Evolutionary conservation across 2,113 vertebrate genomes (phyloP), one percentile per base, ranked within the genome.

Genomic region (Seriola dumerili): DNA sequence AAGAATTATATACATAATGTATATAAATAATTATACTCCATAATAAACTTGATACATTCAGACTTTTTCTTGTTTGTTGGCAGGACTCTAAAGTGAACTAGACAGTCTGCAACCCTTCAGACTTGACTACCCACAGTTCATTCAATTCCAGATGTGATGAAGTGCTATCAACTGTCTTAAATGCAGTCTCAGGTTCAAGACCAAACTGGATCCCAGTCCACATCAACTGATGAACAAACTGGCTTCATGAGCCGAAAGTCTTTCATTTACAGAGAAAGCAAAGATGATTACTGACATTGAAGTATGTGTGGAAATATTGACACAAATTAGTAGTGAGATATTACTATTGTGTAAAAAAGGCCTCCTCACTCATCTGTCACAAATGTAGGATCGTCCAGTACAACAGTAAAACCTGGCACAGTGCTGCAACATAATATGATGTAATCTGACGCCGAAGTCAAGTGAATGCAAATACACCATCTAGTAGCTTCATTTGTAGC

Each of bases 131-230:
- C 5, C 40, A 11, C 21, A 25, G 34, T 64, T 75, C 13, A 52
- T 64, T 8, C 21, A 10, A 13, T 4, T 42, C 36, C 16, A 21
- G n/a, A 40, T 54, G 19, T 55, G 61, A 40, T 75, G 50, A 58
- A 44, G 13, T 40, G 25, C 25, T 46, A 64, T 13, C 9, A 46
- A 25, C 21, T 1, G 64, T 54, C 59, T 54, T 3, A 61, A n/a
- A 68, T 61, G 16, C 19, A 58, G 12, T 42, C 11, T 29, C 34
- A 62, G n/a, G 57, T 59, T 78, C 36, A 23, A 64, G 64, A 48
- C 65, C 13, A 62, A 69, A 62, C 25, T 29, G 42, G 29, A 19
- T 54, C 21, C 8, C 29, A 11, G 19, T 50, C 11, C 13, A 36
- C 12, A 10, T 55, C 3, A 12, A 61, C 23, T 32, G 40, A 25